These are phyloP conservation scores for Tetragnatha montana DNA, from an alignment of 2,888 invertebrate genomes.

Conservation along the genomic window DNA sequence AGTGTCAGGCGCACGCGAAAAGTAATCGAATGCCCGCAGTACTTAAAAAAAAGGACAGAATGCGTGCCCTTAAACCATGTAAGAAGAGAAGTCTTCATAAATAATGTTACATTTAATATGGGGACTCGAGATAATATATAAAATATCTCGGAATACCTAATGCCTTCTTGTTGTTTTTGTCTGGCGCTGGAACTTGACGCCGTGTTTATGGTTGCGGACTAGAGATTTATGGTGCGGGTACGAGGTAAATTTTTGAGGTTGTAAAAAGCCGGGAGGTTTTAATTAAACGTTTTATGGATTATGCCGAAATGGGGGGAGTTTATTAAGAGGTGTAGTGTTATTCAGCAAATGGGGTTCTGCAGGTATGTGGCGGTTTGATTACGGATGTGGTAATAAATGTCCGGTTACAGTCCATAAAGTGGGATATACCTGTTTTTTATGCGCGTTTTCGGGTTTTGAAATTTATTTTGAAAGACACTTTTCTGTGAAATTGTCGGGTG, in stretches of 20 bases:
- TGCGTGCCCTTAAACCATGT: not conserved
- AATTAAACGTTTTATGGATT: not conserved
- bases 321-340: no score
- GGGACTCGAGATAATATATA: not conserved
- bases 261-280: not conserved
- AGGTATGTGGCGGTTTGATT: no score
- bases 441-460: no score
- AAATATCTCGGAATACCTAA: not conserved
- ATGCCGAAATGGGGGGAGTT: no score
- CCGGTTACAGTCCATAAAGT: no score
- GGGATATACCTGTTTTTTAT: no score
- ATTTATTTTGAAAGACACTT: no score
- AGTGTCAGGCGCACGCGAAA: slow-evolving; percentile 40
- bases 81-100: not conserved
- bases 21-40: slow-evolving; percentile 33
- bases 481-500: no score
- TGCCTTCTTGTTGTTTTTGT: not conserved
- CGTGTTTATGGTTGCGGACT: not conserved
- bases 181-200: not conserved
- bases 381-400: no score
- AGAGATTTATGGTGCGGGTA: not conserved
- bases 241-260: not conserved
- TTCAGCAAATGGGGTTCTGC: no score
- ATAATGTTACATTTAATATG: not conserved
- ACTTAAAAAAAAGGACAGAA: not conserved